phyloP scores from a whole-genome alignment of 2,888 invertebrate species.

The Petrolisthes cinctipes region DNA sequence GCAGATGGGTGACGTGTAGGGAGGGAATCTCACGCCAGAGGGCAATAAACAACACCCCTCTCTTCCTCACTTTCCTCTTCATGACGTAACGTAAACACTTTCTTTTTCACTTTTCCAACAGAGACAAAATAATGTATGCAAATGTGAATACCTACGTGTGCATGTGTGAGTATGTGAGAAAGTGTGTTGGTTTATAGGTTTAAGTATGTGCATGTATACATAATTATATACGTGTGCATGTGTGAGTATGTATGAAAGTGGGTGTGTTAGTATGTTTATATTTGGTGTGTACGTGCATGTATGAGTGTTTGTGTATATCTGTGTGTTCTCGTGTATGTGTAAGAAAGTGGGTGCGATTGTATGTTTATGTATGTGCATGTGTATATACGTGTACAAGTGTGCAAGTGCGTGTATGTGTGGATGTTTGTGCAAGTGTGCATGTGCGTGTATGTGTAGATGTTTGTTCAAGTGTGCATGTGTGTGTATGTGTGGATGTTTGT shows the following conservation, averaged over 20 bases:
- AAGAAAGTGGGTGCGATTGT: not conserved
- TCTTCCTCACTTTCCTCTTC: not conserved
- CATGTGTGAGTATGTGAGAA: not conserved
- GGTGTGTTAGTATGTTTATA: not conserved
- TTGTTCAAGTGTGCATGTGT: not conserved
- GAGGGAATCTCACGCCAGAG: too few species aligned
- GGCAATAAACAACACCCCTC: too few species aligned
- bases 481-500: not conserved
- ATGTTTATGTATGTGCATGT: not conserved
- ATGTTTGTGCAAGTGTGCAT: not conserved
- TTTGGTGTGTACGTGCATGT: not conserved
- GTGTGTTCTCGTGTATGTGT: not conserved
- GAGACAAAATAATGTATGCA: not conserved
- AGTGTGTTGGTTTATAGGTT: not conserved
- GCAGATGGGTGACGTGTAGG: not conserved
- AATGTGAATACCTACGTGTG: not conserved
- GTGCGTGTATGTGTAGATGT: slow-evolving; percentile 35
- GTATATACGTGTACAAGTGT: not conserved
- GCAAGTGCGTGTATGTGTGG: too few species aligned
- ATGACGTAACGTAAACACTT: too few species aligned
- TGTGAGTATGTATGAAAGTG: not conserved
- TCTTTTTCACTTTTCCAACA: too few species aligned
- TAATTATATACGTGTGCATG: not conserved
- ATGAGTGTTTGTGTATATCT: slow-evolving; percentile 17
- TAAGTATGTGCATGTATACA: not conserved